phyloP scores from a whole-genome alignment of 2,113 vertebrate species.

The Corythornis madagascariensis region DNA sequence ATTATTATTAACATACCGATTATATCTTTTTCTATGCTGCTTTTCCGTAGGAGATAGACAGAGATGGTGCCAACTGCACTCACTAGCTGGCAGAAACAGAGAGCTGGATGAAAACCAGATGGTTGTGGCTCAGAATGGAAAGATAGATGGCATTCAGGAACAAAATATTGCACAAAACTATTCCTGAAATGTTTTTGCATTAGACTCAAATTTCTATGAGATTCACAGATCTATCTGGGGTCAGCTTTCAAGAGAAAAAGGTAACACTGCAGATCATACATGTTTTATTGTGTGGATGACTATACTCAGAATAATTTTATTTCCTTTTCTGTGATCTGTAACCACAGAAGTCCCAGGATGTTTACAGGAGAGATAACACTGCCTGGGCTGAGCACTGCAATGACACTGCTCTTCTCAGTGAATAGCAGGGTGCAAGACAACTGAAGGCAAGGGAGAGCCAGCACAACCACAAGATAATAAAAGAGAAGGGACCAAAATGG shows the following conservation, averaged over 20 bases:
- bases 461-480: neutral
- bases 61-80: conserved; percentile 36
- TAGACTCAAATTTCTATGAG: neutral
- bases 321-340: neutral
- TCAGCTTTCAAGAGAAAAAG: conserved; percentile 3
- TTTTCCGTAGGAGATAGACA: conserved; percentile 14
- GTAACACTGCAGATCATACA: neutral
- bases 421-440: neutral
- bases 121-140: neutral
- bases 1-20: conserved; percentile 51
- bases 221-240: neutral
- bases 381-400: neutral
- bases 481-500: neutral
- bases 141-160: neutral
- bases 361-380: neutral
- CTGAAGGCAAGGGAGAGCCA: neutral
- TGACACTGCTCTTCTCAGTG: neutral
- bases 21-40: neutral
- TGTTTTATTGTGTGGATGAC: neutral
- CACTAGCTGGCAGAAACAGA: conserved; percentile 23
- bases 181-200: neutral
- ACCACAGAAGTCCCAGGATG: neutral
- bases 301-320: neutral
- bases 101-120: conserved; percentile 51
- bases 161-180: neutral